Percentiles rank a stretch among this genome's conserved stretches.
Evolutionary conservation across 2,113 vertebrate species (phyloP).

Genomic region (Nicator chloris): DNA sequence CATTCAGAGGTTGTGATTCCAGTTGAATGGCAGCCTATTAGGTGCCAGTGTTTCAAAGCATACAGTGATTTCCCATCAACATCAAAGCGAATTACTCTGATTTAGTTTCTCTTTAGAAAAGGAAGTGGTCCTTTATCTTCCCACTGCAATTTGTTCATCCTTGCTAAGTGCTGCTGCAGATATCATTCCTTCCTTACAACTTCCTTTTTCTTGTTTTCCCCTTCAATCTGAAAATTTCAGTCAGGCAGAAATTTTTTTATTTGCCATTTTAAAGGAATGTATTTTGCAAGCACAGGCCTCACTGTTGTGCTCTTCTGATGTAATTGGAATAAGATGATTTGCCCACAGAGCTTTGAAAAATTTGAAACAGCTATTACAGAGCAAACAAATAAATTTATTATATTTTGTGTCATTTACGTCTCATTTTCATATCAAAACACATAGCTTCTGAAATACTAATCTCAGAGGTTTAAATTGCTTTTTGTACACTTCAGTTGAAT

Average conservation of each 20-base stretch:
- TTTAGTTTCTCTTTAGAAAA: conserved; percentile 8
- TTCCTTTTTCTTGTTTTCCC: background rate
- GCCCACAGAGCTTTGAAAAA: background rate
- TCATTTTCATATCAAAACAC: background rate
- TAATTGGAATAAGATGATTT: background rate
- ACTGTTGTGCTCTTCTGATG: background rate
- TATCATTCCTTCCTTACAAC: background rate
- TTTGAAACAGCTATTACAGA: background rate
- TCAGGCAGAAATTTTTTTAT: background rate
- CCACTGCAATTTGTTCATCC: background rate
- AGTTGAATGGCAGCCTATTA: background rate
- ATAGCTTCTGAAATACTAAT: background rate
- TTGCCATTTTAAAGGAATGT: background rate
- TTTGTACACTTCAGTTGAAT: background rate
- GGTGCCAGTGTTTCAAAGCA: background rate
- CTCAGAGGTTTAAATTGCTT: background rate
- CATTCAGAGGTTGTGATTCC: background rate
- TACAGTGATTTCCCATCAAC: conserved; percentile 16
- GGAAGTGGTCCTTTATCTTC: background rate
- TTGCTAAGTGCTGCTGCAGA: background rate
- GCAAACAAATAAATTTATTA: background rate
- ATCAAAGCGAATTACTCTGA: conserved; percentile 31
- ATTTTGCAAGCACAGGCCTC: background rate
- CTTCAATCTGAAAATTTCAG: background rate
- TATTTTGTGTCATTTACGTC: background rate